Conservation (phyloP, 2,797 vertebrate species). For the Pogoniulus pusillus region DNA sequence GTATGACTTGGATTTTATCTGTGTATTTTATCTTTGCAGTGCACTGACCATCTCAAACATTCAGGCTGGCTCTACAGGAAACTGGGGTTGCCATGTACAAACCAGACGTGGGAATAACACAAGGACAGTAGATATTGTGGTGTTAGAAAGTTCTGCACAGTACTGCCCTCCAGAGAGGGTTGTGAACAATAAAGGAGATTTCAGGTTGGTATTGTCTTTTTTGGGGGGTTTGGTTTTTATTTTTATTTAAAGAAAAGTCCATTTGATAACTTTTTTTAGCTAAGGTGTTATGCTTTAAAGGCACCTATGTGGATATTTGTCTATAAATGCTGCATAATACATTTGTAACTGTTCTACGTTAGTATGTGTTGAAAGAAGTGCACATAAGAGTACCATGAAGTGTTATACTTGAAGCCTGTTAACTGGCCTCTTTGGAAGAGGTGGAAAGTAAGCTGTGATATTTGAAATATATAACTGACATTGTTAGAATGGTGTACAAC, state of each 20-base stretch:
- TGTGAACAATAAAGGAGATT: slow-evolving; percentile 97
- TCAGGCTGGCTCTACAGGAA: slow-evolving; percentile 93
- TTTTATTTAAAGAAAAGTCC: neutral
- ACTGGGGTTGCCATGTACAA: slow-evolving; percentile 94
- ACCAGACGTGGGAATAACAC: slow-evolving; percentile 95
- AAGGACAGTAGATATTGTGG: slow-evolving; percentile 91
- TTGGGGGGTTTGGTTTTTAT: neutral
- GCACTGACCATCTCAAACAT: slow-evolving; percentile 97
- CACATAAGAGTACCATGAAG: neutral
- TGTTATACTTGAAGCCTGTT: neutral
- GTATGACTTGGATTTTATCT: neutral
- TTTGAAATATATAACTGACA: neutral
- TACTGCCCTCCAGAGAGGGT: slow-evolving; percentile 91
- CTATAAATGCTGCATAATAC: neutral
- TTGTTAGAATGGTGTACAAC: neutral
- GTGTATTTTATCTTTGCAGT: slow-evolving; percentile 70
- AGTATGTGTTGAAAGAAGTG: neutral
- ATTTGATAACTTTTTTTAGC: neutral
- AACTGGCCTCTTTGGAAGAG: neutral
- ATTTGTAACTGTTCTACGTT: neutral
- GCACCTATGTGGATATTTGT: rapidly evolving
- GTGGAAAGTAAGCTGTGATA: neutral
- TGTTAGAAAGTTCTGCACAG: slow-evolving; percentile 92
- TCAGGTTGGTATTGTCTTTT: slow-evolving; percentile 82
- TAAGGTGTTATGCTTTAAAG: neutral